Evolutionary conservation across 1,140 invertebrate genomes (phyloP), one percentile per base, ranked within the genome.

Genomic region (Bathynomus jamesi): DNA sequence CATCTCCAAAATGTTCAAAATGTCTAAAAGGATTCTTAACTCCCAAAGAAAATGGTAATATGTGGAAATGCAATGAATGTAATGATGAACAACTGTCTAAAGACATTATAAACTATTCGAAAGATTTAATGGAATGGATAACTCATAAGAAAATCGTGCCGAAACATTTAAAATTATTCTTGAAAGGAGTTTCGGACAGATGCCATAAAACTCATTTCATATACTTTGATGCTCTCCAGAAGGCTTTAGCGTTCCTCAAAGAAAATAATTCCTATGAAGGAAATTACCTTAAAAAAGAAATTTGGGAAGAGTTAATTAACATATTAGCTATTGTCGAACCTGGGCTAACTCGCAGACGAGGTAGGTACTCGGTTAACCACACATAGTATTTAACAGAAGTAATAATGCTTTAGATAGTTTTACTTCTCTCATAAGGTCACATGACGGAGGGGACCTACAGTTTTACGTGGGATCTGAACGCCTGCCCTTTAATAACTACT

Each of bases 291-390:
- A 73, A 60, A 46, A 53, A 46, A 28, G 27, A 76, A 28, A 32
- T 73, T 8, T 76, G 75, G 75, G 28, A 28, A 31, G n/a, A 64
- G 13, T 63, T 76, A 21, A 31, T 73, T 32, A 31, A 70, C 13
- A 65, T 76, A 4, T 73, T 72, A 32, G 21, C 25, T 31, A 60
- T 65, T 4, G 28, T 76, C 46, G 75, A 76, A 32, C 75, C 75
- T 0, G 75, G 75, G 13, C 31, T 76, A 30, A 73, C 75, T 13
- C 46, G 61, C 28, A 70, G 75, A 32, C 27, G 71, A 73, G 75
- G 75, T 73, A 61, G 65, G 61, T 10, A 10, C n/a, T n/a, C n/a
- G n/a, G n/a, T n/a, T n/a, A n/a, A n/a, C n/a, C n/a, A n/a, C n/a
- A n/a, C n/a, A n/a, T n/a, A n/a, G n/a, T n/a, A n/a, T n/a, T n/a